These are phyloP conservation scores for Bambusicola thoracicus DNA, from an alignment of 2,113 vertebrate species.

Conservation along the genomic window DNA sequence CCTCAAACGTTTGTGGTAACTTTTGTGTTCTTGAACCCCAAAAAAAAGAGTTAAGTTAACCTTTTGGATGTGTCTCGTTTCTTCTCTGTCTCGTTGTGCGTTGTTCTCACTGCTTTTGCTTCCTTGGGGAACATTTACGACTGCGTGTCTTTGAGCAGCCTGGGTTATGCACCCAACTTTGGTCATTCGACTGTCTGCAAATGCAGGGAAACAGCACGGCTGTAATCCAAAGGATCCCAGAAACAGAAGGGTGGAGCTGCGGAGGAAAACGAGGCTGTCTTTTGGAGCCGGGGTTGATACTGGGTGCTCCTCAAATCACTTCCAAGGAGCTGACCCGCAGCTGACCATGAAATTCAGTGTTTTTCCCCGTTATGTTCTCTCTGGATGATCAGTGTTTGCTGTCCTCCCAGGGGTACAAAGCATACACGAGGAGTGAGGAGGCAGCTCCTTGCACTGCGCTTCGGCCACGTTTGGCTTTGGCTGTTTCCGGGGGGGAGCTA, in stretches of 20 bases:
- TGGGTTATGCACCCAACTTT: not conserved
- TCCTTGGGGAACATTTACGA: not conserved
- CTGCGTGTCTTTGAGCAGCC: not conserved
- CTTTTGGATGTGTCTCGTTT: not conserved
- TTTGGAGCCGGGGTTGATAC: not conserved
- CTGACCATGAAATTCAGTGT: not conserved
- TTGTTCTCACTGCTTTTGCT: not conserved
- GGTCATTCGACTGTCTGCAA: not conserved
- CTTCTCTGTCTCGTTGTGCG: not conserved
- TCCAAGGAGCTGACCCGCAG: not conserved
- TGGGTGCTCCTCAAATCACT: not conserved
- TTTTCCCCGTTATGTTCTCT: not conserved
- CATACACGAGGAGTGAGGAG: not conserved
- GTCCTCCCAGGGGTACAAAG: not conserved
- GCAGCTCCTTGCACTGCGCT: not conserved
- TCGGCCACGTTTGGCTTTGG: not conserved
- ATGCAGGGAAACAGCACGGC: not conserved
- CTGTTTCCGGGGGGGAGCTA: not conserved
- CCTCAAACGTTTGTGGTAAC: not conserved
- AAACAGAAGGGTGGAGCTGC: not conserved
- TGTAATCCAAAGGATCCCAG: not conserved
- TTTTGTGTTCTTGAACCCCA: not conserved
- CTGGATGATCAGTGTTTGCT: not conserved
- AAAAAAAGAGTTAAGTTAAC: not conserved
- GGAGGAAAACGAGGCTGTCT: slow-evolving; percentile 6